Evolutionary conservation across 2,797 vertebrate species (phyloP).

Genomic region (Bradypus variegatus): DNA sequence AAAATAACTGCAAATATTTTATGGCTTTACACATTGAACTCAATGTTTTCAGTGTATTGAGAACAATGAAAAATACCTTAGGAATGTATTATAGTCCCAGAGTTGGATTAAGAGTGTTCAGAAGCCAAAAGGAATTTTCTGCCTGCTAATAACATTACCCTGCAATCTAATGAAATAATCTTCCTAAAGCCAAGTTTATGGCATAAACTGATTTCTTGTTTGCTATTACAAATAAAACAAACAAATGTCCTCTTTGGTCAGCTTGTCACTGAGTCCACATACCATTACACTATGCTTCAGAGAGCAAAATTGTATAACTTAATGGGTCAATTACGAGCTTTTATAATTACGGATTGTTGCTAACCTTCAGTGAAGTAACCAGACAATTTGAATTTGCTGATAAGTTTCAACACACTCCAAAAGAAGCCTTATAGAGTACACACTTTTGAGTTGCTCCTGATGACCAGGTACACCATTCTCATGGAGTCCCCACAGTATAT

Average conservation of each 20-base stretch:
- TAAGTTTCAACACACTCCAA: neutral
- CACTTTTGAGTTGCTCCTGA: neutral
- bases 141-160: constrained; percentile 60
- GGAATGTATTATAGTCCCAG: constrained; percentile 63
- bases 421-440: neutral
- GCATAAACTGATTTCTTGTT: constrained; percentile 52
- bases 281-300: neutral
- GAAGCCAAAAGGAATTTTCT: constrained; percentile 63
- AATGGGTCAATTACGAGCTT: neutral
- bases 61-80: constrained; percentile 63
- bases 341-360: neutral
- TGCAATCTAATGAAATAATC: constrained; percentile 64
- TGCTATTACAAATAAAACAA: constrained; percentile 55
- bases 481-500: neutral
- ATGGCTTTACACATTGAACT: constrained; percentile 58
- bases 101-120: constrained; percentile 56
- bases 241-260: constrained; percentile 37
- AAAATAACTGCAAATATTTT: constrained; percentile 63
- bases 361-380: neutral
- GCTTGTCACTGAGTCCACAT: neutral
- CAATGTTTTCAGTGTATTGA: constrained; percentile 52
- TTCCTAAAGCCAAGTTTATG: constrained; percentile 51
- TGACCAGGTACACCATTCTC: neutral
- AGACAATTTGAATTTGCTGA: neutral
- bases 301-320: neutral